phyloP scores from a whole-genome alignment of 2,113 vertebrate species.

The Pimephales promelas region DNA sequence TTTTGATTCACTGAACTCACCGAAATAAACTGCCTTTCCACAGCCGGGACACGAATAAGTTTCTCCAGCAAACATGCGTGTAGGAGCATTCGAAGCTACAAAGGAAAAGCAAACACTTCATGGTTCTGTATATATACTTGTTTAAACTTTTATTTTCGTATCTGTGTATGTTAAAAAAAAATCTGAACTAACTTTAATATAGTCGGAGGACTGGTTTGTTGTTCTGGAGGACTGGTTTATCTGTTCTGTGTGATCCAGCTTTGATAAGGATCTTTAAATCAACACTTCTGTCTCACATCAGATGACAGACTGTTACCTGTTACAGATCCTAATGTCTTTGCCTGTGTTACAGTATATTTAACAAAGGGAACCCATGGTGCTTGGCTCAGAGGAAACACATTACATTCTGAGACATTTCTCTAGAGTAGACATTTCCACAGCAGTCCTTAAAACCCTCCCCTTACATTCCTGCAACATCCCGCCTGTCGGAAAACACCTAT shows the following conservation, averaged over 20 bases:
- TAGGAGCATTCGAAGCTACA: slow-evolving; percentile 46
- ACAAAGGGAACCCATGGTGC: background rate
- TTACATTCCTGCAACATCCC: slow-evolving; percentile 13
- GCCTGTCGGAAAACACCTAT: slow-evolving; percentile 55
- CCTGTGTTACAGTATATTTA: background rate
- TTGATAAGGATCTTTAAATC: background rate
- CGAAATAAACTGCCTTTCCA: slow-evolving; percentile 74
- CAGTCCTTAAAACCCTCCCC: slow-evolving; percentile 23
- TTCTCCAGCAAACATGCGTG: slow-evolving; percentile 74
- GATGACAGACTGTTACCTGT: background rate
- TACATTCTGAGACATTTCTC: background rate
- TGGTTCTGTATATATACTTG: background rate
- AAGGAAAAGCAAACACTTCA: background rate
- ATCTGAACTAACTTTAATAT: background rate
- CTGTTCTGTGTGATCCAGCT: background rate
- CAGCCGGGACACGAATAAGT: slow-evolving; percentile 74
- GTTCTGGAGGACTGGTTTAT: no score
- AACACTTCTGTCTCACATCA: background rate
- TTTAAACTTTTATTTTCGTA: background rate
- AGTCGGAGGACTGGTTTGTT: no score
- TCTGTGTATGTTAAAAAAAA: background rate
- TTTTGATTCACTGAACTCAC: slow-evolving; percentile 62
- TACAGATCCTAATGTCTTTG: background rate
- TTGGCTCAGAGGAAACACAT: background rate
- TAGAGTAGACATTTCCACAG: slow-evolving; percentile 14